Evolutionary conservation across 2,797 vertebrate genomes (phyloP).

Genomic region (Acanthurus leucopareius): DNA sequence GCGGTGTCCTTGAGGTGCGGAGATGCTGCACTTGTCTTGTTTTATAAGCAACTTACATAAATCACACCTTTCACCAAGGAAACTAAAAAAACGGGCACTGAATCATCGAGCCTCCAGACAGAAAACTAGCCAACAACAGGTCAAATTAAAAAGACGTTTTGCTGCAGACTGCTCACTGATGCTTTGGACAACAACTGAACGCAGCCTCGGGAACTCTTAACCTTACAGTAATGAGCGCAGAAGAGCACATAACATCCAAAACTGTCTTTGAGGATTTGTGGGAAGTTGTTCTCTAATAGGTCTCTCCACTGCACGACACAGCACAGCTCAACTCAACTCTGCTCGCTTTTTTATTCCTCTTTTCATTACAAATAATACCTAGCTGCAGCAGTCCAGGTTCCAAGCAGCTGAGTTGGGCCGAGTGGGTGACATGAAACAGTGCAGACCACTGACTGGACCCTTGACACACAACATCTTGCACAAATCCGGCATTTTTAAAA

Average conservation of each 20-base stretch:
- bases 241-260: background rate
- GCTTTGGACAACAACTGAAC: background rate
- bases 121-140: conserved; percentile 4
- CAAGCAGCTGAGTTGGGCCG: too few species aligned
- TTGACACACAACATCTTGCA: too few species aligned
- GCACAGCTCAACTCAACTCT: too few species aligned
- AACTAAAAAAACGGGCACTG: background rate
- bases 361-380: too few species aligned
- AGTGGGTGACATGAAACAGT: too few species aligned
- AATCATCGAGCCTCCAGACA: background rate
- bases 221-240: conserved; percentile 23
- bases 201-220: background rate
- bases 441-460: too few species aligned
- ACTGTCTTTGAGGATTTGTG: background rate
- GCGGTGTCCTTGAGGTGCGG: background rate
- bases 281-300: background rate
- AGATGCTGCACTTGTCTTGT: background rate
- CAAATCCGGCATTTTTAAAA: too few species aligned
- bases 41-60: background rate
- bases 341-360: too few species aligned
- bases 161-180: conserved; percentile 3
- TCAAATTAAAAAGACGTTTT: conserved; percentile 27
- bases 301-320: background rate
- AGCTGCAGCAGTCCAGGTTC: too few species aligned
- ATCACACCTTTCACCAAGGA: conserved; percentile 3